phyloP scores from a whole-genome alignment of 2,113 vertebrate species.

The Psammodynastes pulverulentus region DNA sequence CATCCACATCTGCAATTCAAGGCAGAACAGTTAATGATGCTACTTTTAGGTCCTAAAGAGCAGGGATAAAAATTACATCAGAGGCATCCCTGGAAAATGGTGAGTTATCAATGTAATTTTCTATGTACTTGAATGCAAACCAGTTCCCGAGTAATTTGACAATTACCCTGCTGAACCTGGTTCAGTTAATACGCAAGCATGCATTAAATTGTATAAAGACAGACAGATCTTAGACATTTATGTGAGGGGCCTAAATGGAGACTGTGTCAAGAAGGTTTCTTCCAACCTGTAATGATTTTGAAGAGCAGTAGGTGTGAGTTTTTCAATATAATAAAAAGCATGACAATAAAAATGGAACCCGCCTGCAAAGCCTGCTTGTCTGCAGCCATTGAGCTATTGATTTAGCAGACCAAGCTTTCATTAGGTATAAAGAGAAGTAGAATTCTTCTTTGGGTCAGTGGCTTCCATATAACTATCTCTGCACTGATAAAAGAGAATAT shows the following conservation, averaged over 20 bases:
- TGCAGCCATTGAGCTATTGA: background rate
- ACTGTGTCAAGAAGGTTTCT: background rate
- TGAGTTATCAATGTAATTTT: conserved; percentile 43
- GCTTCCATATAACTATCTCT: background rate
- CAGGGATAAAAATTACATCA: conserved; percentile 29
- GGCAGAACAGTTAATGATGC: conserved; percentile 1
- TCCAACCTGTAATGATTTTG: background rate
- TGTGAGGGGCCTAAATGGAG: background rate
- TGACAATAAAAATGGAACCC: background rate
- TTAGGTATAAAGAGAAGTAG: background rate
- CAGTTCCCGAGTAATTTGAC: conserved; percentile 49
- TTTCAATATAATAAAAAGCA: background rate
- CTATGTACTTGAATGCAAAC: conserved; percentile 35
- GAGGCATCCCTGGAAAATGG: conserved; percentile 32
- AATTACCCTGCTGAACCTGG: conserved; percentile 58
- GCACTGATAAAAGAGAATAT: background rate
- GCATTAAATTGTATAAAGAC: conserved; percentile 49
- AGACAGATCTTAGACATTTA: conserved; percentile 14
- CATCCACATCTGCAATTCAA: conserved; percentile 23
- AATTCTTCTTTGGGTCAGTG: background rate
- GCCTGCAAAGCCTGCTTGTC: background rate
- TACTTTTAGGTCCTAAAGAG: background rate
- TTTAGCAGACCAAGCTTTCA: background rate
- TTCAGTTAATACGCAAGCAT: conserved; percentile 51
- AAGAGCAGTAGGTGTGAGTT: background rate